Evolutionary conservation across 2,113 vertebrate species (phyloP).

Genomic region (Paramisgurnus dabryanus): DNA sequence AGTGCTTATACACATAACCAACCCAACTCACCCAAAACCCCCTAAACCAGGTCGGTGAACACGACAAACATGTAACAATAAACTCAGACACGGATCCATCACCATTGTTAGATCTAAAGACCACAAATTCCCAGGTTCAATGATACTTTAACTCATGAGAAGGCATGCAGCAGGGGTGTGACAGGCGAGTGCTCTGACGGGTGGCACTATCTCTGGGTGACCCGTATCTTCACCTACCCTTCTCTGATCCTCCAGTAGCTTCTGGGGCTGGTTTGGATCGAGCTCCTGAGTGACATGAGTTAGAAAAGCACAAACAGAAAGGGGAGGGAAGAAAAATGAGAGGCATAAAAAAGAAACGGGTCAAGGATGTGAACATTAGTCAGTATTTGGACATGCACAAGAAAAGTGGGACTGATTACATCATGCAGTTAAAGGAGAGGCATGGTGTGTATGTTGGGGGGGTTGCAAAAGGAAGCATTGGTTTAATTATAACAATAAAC

Average conservation of each 20-base stretch:
- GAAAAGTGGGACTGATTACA: slow-evolving; percentile 60
- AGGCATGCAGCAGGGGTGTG: neutral
- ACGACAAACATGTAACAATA: neutral
- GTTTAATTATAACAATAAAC: slow-evolving; percentile 2
- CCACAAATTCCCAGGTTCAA: neutral
- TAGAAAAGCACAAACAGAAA: slow-evolving; percentile 65
- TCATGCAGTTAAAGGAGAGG: slow-evolving; percentile 68
- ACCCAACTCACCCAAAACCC: neutral
- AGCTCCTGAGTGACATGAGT: slow-evolving; percentile 86
- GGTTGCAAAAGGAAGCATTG: slow-evolving; percentile 24
- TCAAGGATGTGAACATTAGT: slow-evolving; percentile 76
- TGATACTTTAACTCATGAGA: neutral
- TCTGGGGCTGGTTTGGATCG: slow-evolving; percentile 92
- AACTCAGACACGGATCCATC: neutral
- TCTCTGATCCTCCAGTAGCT: slow-evolving; percentile 96
- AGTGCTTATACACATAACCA: slow-evolving; percentile 8
- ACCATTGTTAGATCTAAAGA: neutral
- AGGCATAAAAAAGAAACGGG: slow-evolving; percentile 55
- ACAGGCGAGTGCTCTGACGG: neutral
- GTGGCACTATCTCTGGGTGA: neutral
- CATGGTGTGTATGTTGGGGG: slow-evolving; percentile 32
- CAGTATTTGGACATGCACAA: slow-evolving; percentile 66
- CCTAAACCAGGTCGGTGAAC: neutral
- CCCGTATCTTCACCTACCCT: slow-evolving; percentile 85
- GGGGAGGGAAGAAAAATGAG: slow-evolving; percentile 37